Base-by-base conservation (phyloP, 2,797 vertebrate genomes). In the Carapus acus region DNA sequence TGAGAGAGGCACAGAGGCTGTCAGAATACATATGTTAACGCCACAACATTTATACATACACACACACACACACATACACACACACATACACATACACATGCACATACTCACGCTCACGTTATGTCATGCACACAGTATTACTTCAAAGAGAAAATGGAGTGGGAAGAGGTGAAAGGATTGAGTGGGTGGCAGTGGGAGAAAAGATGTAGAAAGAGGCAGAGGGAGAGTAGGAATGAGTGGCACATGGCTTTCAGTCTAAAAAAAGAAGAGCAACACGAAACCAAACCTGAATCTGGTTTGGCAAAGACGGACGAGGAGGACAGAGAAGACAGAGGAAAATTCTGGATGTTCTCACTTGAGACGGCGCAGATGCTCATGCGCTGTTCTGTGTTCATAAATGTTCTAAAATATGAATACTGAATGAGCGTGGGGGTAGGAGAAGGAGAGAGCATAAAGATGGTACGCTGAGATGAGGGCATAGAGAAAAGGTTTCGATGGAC, bases 271-370 rank as follows among this genome's bases (percentile, higher is more conserved):
- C 80, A 81, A 88, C 89, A 34, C 86, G 81, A 0, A 90, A 92
- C 81, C 85, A 83, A 85, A 83, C 81, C 77, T 77, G 74, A 84
- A 92, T 90, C 0, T 92, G 93, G 82, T 93, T 93, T 90, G 88
- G 90, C n/a, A 86, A 13, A 91, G 82, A 93, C 93, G 86, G 18
- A 78, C 90, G 46, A 88, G 82, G 46, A 80, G 86, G 75, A 84
- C 88, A 83, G 86, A 62, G 62, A 63, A 65, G 34, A 1, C 38
- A 72, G 61, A 49, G 76, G 67, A 76, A 77, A 36, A 74, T 75
- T 76, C 62, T 78, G 80, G 83, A 78, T 80, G 83, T 69, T 62
- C 67, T 73, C 70, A 57, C 58, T 20, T 66, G 81, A 83, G 79
- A 77, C 74, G 74, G 73, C 74, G 78, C 77, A 75, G 79, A 82